Evolutionary conservation across 2,797 vertebrate species (phyloP).

Genomic region (Tangara arthus): DNA sequence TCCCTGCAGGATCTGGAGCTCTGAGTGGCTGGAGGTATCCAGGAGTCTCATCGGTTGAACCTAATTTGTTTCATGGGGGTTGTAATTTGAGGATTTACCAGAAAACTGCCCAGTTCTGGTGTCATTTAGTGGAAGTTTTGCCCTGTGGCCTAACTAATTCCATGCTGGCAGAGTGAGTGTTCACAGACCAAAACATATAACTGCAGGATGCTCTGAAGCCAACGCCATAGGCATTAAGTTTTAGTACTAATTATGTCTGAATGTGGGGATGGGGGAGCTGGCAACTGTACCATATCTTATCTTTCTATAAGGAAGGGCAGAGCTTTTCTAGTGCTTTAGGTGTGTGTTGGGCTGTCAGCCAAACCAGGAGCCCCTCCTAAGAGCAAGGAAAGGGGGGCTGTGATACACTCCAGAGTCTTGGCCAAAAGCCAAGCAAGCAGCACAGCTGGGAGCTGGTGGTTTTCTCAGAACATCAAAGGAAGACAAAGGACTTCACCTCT

Average conservation of each 20-base stretch:
- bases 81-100: not conserved
- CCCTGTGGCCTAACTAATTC: not conserved
- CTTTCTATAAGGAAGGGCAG: not conserved
- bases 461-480: not conserved
- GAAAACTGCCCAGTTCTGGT: not conserved
- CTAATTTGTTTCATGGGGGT: accelerated
- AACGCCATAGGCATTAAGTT: not conserved
- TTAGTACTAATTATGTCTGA: not conserved
- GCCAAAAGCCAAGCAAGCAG: not conserved
- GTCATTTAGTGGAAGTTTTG: not conserved
- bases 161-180: not conserved
- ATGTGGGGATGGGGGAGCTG: not conserved
- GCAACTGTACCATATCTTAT: not conserved
- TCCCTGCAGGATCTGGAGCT: not conserved
- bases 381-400: not conserved
- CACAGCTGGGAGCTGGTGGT: not conserved
- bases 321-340: not conserved
- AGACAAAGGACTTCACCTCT: not conserved
- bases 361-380: not conserved
- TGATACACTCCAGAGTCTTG: accelerated
- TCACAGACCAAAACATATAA: not conserved
- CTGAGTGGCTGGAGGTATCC: not conserved
- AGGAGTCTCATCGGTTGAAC: not conserved
- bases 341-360: not conserved
- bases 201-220: not conserved